Evolutionary conservation across 2,888 invertebrate genomes (phyloP).

Genomic region (Dasysyrphus tricinctus): DNA sequence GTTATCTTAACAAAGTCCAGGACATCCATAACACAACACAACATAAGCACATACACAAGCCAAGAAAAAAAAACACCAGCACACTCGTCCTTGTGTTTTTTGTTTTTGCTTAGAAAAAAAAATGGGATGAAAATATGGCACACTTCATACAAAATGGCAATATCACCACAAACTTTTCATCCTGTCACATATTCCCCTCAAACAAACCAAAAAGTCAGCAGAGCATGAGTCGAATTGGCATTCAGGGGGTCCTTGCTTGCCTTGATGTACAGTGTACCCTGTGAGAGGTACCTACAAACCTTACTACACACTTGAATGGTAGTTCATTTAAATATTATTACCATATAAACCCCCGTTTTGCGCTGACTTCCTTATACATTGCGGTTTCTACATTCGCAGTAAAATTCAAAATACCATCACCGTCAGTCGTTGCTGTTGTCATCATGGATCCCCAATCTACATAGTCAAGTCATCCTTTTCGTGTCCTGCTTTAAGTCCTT

Average conservation of each 20-base stretch:
- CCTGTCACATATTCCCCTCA: slow-evolving; percentile 23
- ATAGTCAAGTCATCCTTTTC: slow-evolving; percentile 47
- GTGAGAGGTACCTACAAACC: neutral
- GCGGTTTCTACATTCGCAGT: slow-evolving; percentile 60
- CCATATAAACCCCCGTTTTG: slow-evolving; percentile 59
- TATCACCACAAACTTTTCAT: slow-evolving; percentile 69
- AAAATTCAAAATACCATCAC: slow-evolving; percentile 62
- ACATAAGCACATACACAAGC: slow-evolving; percentile 2
- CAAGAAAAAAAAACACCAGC: neutral
- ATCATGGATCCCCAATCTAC: slow-evolving; percentile 12
- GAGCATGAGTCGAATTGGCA: slow-evolving; percentile 29
- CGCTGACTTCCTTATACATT: slow-evolving; percentile 47
- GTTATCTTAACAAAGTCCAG: slow-evolving; percentile 71
- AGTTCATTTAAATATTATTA: slow-evolving; percentile 74
- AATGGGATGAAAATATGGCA: slow-evolving; percentile 34
- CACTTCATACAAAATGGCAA: slow-evolving; percentile 64
- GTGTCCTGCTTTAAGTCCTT: slow-evolving; percentile 19
- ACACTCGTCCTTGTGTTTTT: neutral
- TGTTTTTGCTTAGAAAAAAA: slow-evolving; percentile 16
- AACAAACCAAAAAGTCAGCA: slow-evolving; percentile 1
- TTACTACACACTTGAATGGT: slow-evolving; percentile 58
- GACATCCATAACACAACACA: slow-evolving; percentile 55
- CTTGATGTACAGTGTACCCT: neutral
- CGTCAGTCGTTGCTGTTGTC: slow-evolving; percentile 35
- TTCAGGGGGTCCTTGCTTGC: slow-evolving; percentile 41